Percentiles rank a stretch among this genome's conserved stretches.
Conservation (phyloP, 2,113 vertebrate genomes). For the Calonectris borealis region DNA sequence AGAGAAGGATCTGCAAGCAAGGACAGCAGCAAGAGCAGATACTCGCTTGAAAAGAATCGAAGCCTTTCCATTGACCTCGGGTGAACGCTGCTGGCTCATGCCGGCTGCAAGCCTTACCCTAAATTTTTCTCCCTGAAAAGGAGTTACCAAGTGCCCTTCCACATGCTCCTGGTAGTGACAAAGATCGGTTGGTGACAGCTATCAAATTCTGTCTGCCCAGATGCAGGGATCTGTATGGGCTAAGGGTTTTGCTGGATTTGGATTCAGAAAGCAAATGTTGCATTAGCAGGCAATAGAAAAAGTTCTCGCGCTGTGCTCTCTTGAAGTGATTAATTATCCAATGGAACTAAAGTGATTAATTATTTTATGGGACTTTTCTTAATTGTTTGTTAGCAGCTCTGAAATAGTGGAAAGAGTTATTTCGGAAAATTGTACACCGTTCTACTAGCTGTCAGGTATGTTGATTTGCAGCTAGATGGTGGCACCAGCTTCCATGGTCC, state of each 20-base stretch:
- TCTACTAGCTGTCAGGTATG: neutral
- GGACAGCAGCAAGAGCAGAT: neutral
- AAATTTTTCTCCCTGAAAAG: neutral
- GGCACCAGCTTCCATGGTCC: neutral
- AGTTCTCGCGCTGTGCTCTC: neutral
- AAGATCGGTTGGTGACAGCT: neutral
- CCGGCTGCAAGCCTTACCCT: neutral
- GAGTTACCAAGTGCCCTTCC: neutral
- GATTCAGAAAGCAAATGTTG: neutral
- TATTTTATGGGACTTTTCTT: neutral
- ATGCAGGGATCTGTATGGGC: neutral
- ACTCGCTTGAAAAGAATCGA: rapidly evolving
- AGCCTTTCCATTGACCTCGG: neutral
- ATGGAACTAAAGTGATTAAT: neutral
- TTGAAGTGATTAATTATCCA: neutral
- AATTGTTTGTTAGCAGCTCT: neutral
- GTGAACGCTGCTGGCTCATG: neutral
- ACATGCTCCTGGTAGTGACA: neutral
- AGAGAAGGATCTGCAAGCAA: neutral
- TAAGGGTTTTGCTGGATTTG: neutral
- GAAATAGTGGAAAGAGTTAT: neutral
- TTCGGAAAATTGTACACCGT: neutral
- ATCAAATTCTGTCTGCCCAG: neutral
- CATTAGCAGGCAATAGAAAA: neutral
- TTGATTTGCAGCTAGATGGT: neutral